Percentiles rank a stretch among this genome's conserved stretches.
These are phyloP conservation scores for Stomatorhinus ivindoensis DNA, from an alignment of 2,113 vertebrate species.

Conservation along the genomic window DNA sequence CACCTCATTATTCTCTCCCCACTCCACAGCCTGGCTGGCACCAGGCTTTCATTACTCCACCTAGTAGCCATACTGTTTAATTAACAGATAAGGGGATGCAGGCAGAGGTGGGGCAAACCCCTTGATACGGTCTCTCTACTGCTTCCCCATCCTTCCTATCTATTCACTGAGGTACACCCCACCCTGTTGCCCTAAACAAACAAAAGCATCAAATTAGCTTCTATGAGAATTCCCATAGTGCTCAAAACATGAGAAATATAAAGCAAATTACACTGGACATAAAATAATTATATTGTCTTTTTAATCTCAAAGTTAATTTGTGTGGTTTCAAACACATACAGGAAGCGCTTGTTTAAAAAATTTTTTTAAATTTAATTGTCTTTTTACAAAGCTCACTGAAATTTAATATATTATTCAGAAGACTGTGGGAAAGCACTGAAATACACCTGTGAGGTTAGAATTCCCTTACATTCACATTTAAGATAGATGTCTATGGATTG, in stretches of 20 bases:
- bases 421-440: background rate
- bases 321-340: background rate
- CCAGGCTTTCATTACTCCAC: background rate
- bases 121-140: background rate
- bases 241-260: background rate
- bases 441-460: background rate
- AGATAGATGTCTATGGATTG: background rate
- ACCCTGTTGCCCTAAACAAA: background rate
- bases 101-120: background rate
- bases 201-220: background rate
- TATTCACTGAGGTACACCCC: background rate
- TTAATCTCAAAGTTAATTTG: background rate
- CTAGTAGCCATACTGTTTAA: slow-evolving; percentile 16
- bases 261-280: slow-evolving; percentile 1
- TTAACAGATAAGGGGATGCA: slow-evolving; percentile 14
- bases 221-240: background rate
- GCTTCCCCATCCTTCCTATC: background rate
- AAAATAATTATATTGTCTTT: background rate
- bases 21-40: background rate
- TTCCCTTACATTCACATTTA: background rate
- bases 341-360: background rate
- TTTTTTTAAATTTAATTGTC: background rate
- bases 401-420: background rate
- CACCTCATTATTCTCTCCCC: background rate
- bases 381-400: background rate